Percentiles rank a stretch among this genome's conserved stretches.
Evolutionary conservation across 2,888 invertebrate species (phyloP).

Genomic region (Pachydiplax longipennis): DNA sequence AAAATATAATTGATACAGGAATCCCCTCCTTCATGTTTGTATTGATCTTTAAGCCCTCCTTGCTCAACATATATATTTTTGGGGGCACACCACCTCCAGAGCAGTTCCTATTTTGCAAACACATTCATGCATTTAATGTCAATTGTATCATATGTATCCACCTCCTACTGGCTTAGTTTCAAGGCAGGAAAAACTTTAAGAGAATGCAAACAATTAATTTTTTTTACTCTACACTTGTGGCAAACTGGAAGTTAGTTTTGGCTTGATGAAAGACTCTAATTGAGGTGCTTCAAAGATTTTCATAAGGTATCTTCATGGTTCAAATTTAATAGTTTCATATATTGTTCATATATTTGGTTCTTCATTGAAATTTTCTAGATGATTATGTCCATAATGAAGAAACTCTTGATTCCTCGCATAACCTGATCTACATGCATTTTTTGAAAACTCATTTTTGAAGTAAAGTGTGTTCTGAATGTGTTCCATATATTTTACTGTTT

Average conservation of each 20-base stretch:
- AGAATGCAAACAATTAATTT: not conserved
- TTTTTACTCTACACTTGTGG: not conserved
- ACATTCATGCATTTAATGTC: conserved; percentile 21
- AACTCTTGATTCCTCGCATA: conserved; percentile 29
- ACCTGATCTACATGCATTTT: conserved; percentile 9
- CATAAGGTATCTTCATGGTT: not conserved
- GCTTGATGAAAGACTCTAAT: not conserved
- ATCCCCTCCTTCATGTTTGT: not conserved
- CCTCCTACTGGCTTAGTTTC: not conserved
- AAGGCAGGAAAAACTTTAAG: not conserved
- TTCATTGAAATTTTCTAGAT: not conserved
- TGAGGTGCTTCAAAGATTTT: not conserved
- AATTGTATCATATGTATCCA: conserved; percentile 9
- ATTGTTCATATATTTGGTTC: not conserved
- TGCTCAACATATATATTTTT: conserved; percentile 20
- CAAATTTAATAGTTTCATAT: not conserved
- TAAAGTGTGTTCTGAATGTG: not conserved
- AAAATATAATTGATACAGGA: not conserved
- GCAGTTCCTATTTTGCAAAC: conserved; percentile 40
- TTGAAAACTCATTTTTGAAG: not conserved
- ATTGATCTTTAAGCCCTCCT: conserved; percentile 1
- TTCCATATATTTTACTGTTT: conserved; percentile 7
- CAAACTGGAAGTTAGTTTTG: not conserved
- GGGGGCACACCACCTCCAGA: conserved; percentile 8
- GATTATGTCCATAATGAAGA: not conserved